These are phyloP conservation scores for Fratercula arctica DNA, from an alignment of 2,797 vertebrate species.

Conservation along the genomic window DNA sequence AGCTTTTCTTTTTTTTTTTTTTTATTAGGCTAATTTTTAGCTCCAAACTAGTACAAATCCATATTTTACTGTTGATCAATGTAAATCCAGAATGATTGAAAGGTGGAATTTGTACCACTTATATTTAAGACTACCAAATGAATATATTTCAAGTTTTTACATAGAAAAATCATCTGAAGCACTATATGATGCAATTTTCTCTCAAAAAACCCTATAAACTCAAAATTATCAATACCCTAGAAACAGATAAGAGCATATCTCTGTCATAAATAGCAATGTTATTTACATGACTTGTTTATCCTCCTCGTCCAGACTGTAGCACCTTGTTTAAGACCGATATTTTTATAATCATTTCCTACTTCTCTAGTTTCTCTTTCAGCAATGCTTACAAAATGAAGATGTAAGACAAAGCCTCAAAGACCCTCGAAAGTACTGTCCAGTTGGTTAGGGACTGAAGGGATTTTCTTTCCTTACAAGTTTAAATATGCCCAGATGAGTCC, in stretches of 20 bases:
- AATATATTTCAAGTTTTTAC: background rate
- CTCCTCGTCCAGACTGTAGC: background rate
- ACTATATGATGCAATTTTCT: background rate
- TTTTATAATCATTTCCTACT: background rate
- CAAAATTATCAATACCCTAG: background rate
- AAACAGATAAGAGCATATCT: background rate
- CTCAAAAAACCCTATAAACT: background rate
- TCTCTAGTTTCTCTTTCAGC: background rate
- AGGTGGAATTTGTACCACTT: conserved; percentile 6
- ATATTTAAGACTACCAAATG: background rate
- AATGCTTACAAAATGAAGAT: background rate
- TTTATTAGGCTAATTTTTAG: background rate
- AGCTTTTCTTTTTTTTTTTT: background rate
- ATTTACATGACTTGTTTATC: background rate
- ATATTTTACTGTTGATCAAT: background rate
- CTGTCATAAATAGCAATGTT: background rate
- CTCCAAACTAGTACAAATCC: background rate
- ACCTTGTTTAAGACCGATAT: background rate
- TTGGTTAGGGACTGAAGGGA: background rate
- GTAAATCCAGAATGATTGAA: background rate
- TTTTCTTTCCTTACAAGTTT: background rate
- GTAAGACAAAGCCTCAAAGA: background rate
- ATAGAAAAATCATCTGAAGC: background rate
- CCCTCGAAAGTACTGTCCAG: background rate
- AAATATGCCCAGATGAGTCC: background rate